Base-by-base conservation (phyloP, 1,140 invertebrate genomes). In the Archivesica marissinica region DNA sequence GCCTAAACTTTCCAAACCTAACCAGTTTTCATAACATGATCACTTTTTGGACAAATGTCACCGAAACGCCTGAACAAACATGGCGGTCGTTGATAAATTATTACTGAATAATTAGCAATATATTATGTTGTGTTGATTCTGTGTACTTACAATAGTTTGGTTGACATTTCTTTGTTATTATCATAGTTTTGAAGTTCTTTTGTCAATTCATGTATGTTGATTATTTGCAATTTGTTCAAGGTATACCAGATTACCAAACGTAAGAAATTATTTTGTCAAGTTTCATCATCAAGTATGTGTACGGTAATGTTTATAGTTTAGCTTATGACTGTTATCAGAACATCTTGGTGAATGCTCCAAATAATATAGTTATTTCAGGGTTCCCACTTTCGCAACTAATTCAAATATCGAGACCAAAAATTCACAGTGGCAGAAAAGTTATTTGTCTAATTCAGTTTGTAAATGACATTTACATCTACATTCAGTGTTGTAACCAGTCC, bases 81-180 rank as follows among this genome's bases (percentile, higher is more conserved):
- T 72, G 68, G 68, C 68, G 68, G 68, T 72, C 68, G 50, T 33
- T 30, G 68, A 72, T 72, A 72, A 72, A 72, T 72, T 72, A 72
- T 72, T n/a, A 72, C 25, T 72, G 68, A 72, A 72, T 72, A 72
- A 72, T 72, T 72, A 72, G 68, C 52, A 20, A 56, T 23, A 56
- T 17, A 23, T 56, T 56, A 25, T 4, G n/a, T 20, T 7, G 20
- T 6, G 52, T 4, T 50, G 7, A 56, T 56, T 6, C 4, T 56
- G 6, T 56, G 20, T 56, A 56, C 52, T 56, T 6, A 56, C 7
- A 11, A 56, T 56, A 56, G 28, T 23, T 7, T 50, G 9, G 9
- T 11, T 11, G 9, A 56, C 28, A 11, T 56, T 56, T n/a, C 7
- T 56, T 9, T n/a, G 52, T 23, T 11, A 56, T 56, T 9, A 56